These are phyloP conservation scores for Catostylus mosaicus DNA, from an alignment of 30 jellyfish, hydroid and myxozoan species.

Conservation along the genomic window DNA sequence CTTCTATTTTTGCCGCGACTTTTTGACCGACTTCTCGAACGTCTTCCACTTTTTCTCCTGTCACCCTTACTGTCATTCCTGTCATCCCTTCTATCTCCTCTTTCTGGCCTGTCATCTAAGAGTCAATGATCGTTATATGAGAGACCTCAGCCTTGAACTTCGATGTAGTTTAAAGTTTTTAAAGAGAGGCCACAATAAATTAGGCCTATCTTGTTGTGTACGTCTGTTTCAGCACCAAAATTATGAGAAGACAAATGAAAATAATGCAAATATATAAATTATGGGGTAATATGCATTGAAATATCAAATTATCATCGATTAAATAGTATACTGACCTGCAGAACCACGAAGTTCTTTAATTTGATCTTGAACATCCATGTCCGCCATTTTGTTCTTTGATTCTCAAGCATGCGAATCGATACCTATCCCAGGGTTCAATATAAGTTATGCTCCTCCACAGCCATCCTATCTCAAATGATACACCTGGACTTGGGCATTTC, in stretches of 20 bases:
- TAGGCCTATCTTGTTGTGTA: not conserved
- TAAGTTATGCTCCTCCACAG: not conserved
- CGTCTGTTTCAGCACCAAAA: not conserved
- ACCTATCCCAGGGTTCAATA: not conserved
- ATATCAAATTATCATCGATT: too few species aligned
- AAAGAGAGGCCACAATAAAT: too few species aligned
- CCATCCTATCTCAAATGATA: too few species aligned
- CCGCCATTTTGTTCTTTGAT: constrained; percentile 42
- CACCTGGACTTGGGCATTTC: too few species aligned
- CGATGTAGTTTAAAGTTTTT: too few species aligned
- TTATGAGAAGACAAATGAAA: not conserved
- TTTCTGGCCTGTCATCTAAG: constrained; percentile 2
- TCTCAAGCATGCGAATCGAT: constrained; percentile 20
- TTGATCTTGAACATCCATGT: constrained; percentile 60
- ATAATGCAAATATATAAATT: too few species aligned
- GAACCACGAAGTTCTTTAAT: constrained; percentile 64
- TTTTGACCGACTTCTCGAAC: constrained; percentile 74
- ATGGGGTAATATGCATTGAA: too few species aligned
- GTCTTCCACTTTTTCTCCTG: constrained; percentile 55
- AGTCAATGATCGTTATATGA: too few species aligned
- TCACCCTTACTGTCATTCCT: constrained; percentile 46
- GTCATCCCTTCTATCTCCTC: constrained; percentile 17
- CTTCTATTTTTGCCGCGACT: constrained; percentile 70
- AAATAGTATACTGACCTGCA: constrained; percentile 23
- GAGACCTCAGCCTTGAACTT: too few species aligned